Percentiles rank a stretch among this genome's conserved stretches.
Conservation (phyloP, 2,888 invertebrate species). For the Opisthograptis luteolata region DNA sequence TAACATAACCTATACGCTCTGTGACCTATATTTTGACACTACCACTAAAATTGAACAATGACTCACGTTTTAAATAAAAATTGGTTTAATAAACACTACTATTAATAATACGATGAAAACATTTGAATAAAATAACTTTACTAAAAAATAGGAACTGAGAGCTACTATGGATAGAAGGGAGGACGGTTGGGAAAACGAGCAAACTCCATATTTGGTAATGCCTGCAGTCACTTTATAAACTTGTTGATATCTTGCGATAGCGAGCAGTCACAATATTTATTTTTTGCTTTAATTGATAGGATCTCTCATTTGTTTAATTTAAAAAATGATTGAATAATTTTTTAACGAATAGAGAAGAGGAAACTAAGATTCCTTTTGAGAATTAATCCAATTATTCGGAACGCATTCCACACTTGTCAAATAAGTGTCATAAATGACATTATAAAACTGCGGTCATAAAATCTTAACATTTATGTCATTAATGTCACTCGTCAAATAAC, state of each 20-base stretch:
- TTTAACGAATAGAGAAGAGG: slow-evolving; percentile 21
- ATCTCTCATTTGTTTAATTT: neutral
- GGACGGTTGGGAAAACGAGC: slow-evolving; percentile 86
- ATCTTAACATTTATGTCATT: too few relatives aligned
- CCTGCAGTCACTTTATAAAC: slow-evolving; percentile 76
- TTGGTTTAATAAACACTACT: slow-evolving; percentile 69
- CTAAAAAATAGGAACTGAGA: slow-evolving; percentile 78
- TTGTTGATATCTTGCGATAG: slow-evolving; percentile 34
- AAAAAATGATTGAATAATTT: slow-evolving; percentile 29
- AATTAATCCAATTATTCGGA: slow-evolving; percentile 51
- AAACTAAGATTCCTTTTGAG: slow-evolving; percentile 44
- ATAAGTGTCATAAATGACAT: slow-evolving; percentile 36
- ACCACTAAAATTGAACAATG: slow-evolving; percentile 53
- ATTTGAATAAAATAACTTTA: slow-evolving; percentile 74
- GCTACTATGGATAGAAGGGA: slow-evolving; percentile 83
- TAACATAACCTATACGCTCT: slow-evolving; percentile 78
- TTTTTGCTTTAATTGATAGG: neutral
- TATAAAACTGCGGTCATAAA: slow-evolving; percentile 44
- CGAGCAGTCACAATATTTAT: neutral
- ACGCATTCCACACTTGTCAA: slow-evolving; percentile 58
- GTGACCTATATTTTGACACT: slow-evolving; percentile 83
- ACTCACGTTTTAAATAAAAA: slow-evolving; percentile 75
- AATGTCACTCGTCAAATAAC: too few relatives aligned
- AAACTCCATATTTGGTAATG: slow-evolving; percentile 89
- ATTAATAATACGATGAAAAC: slow-evolving; percentile 77